A percentile compares a stretch with the other conserved stretches of the same genome.
Evolutionary conservation across 2,113 vertebrate genomes (phyloP).

Genomic region (Spilogale gracilis): DNA sequence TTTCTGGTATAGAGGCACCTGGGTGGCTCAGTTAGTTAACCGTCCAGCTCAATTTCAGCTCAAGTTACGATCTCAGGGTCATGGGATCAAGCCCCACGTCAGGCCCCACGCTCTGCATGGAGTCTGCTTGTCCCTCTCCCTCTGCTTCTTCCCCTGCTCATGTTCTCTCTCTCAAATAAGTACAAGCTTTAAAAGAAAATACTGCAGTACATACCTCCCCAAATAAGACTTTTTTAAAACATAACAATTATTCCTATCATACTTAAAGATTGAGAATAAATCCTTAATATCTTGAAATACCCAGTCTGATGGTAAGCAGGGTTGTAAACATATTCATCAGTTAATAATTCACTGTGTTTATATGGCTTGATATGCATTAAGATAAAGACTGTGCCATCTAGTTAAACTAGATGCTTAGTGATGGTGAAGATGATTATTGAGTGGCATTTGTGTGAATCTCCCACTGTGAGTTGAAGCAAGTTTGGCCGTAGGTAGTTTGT

Average conservation of each 20-base stretch:
- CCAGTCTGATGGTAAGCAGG: background rate
- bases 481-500: background rate
- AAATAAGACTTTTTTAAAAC: background rate
- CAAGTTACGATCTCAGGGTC: background rate
- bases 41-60: background rate
- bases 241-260: background rate
- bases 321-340: background rate
- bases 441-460: background rate
- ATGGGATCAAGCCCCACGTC: background rate
- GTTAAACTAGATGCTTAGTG: background rate
- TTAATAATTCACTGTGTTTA: background rate
- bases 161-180: background rate
- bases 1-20: background rate
- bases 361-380: background rate
- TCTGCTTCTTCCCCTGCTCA: background rate
- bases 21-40: background rate
- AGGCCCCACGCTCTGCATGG: background rate
- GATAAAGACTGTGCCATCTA: background rate
- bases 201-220: background rate
- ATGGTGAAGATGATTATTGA: background rate
- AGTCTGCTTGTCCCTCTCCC: background rate
- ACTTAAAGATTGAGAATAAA: constrained; percentile 16
- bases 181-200: background rate
- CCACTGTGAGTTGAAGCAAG: background rate
- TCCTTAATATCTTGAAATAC: background rate